Percentiles rank a stretch among this genome's conserved stretches.
Evolutionary conservation across 1,140 invertebrate species (phyloP).

Genomic region (Polypedilum pembai): DNA sequence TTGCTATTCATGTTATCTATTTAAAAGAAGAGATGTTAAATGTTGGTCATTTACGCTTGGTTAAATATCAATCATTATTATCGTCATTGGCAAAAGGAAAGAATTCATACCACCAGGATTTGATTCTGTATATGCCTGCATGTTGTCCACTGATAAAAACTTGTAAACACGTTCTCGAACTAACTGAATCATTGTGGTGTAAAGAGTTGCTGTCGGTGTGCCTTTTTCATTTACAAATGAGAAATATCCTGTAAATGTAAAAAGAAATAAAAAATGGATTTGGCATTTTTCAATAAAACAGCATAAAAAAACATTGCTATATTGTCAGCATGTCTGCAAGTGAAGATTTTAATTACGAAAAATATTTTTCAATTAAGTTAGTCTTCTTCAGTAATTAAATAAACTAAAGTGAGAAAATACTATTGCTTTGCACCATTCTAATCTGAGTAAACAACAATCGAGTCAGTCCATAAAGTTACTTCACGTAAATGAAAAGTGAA

Average conservation of each 20-base stretch:
- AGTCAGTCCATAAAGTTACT: background rate
- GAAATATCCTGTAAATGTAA: conserved; percentile 38
- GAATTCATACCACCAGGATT: conserved; percentile 35
- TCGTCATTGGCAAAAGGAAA: background rate
- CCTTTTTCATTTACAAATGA: conserved; percentile 42
- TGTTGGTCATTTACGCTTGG: background rate
- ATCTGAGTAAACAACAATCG: background rate
- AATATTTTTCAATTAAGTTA: background rate
- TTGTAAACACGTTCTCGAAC: conserved; percentile 43
- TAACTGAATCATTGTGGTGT: conserved; percentile 39
- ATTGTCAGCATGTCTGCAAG: background rate
- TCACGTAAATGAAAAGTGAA: background rate
- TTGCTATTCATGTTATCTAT: conserved; percentile 34
- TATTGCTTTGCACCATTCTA: background rate
- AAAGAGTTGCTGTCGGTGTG: conserved; percentile 39
- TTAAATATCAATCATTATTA: background rate
- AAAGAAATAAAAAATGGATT: background rate
- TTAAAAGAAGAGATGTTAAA: background rate
- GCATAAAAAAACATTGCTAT: no score
- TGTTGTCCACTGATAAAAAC: conserved; percentile 42
- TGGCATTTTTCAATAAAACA: no score
- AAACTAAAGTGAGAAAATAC: background rate
- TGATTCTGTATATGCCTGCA: conserved; percentile 42
- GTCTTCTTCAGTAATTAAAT: background rate
- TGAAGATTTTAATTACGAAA: conserved; percentile 7